Base-by-base conservation (phyloP, 2,113 vertebrate species). In the Falco punctatus region DNA sequence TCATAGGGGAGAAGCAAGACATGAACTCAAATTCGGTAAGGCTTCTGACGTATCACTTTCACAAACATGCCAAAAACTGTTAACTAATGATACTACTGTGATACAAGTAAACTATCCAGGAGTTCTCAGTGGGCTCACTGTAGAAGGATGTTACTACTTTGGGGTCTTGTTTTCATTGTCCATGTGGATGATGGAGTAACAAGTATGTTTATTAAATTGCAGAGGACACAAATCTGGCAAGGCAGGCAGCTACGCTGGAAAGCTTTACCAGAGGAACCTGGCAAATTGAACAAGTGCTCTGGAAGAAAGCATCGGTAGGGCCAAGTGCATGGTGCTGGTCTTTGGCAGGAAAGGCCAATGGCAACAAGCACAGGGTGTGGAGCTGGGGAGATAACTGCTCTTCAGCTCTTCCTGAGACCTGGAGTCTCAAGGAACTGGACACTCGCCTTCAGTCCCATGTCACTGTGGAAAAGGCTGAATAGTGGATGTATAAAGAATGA, bases 171-270 rank as follows among this genome's bases (percentile, higher is more conserved):
- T 95, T 93, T 92, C 66, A 49, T 72, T 71, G 71, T 49, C n/a
- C 75, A 61, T 21, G n/a, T 46, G 40, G 14, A 87, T 33, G 49
- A 82, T 52, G 61, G 44, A 94, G 24, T 49, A 82, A 82, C 57
- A 96, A 80, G 35, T 40, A 40, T 49, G 62, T 87, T 93, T 91
- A 87, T 73, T 88, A 72, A 81, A 94, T 26, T 77, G 78, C 70
- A 94, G 70, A 80, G 74, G 85, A 90, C 65, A n/a, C 10, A 38
- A 82, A 92, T 88, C 88, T 88, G 90, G 93, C 87, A 96, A 93
- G 85, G 94, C 95, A 42, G 92, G 66, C 79, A 96, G 78, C 49
- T 94, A 96, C 88, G 81, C 59, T 70, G 78, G 54, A 82, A 75
- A 82, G 66, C 62, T 92, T 61, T 95, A 87, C 81, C 93, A 95